Base-by-base conservation (phyloP, 1,140 invertebrate species). In the Trichomalopsis sarcophagae region DNA sequence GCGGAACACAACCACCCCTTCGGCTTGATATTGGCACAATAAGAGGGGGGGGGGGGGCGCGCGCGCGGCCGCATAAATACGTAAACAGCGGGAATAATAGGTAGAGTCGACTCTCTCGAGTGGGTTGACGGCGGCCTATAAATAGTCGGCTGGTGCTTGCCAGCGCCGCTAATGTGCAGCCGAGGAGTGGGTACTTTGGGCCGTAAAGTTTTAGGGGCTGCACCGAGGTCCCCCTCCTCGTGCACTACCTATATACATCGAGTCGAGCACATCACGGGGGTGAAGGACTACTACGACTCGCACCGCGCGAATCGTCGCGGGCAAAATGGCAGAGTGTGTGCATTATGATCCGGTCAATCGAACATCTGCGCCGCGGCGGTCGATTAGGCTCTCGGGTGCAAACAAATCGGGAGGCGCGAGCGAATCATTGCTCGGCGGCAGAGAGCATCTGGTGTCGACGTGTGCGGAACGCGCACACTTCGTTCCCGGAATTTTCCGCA, bases 61-160 rank as follows among this genome's bases (percentile, higher is more conserved):
- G n/a, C 21, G 6, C 86, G 84, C 76, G 68, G 27, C 68, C 74
- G 84, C 85, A 87, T 88, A 88, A 88, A 86, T 86, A 87, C 86
- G 81, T 81, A 85, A 84, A 84, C 69, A 69, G 84, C 76, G 83
- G 82, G 82, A 88, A 85, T 88, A 87, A 87, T 86, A 62, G 84
- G 77, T 76, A 76, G 21, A 27, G 14, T 74, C 30, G 33, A 27
- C 62, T 69, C 13, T 17, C 33, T 44, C 78, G 13, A 40, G 36
- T 40, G 68, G 40, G 40, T 23, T 69, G 62, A 62, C 78, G 69
- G 78, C 55, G 55, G 21, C 21, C 55, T 62, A 62, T 62, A 62
- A 62, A 62, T 62, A 62, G 55, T 62, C 55, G 55, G 4, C 55
- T 62, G 55, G 55, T 62, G 55, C 21, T 5, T 11, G 11, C 50